Evolutionary conservation across 2,113 vertebrate species (phyloP).

Genomic region (Azemiops feae): DNA sequence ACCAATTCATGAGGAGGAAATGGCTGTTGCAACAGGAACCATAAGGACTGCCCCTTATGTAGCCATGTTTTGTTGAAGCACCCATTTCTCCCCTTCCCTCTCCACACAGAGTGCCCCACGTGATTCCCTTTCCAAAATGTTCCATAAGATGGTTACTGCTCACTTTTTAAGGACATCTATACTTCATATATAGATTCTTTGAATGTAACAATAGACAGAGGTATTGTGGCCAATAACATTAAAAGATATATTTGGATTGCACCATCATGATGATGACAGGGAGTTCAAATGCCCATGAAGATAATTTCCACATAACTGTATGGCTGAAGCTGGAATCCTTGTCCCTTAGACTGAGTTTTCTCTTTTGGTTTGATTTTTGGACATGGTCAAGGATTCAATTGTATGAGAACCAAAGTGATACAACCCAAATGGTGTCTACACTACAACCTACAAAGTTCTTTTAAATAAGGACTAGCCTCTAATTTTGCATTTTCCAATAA

Average conservation of each 20-base stretch:
- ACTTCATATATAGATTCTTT: neutral
- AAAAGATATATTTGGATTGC: neutral
- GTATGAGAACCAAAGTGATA: neutral
- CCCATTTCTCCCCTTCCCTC: neutral
- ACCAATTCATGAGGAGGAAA: neutral
- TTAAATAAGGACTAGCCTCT: neutral
- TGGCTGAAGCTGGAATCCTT: neutral
- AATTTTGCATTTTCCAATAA: neutral
- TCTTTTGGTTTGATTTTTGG: neutral
- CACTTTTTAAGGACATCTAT: neutral
- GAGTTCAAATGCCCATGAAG: neutral
- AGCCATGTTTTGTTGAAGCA: neutral
- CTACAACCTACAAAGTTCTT: neutral
- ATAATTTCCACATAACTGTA: neutral
- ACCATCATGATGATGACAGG: neutral
- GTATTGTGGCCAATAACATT: neutral
- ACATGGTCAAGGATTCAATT: neutral
- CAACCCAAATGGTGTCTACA: neutral
- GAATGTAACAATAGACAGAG: neutral
- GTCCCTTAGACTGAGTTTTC: neutral
- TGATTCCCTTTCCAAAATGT: neutral
- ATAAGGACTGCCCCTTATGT: neutral
- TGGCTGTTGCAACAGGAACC: neutral
- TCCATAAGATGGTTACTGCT: neutral
- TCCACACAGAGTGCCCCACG: neutral